Conservation (phyloP, 2,113 vertebrate species). For the Pantherophis guttatus region DNA sequence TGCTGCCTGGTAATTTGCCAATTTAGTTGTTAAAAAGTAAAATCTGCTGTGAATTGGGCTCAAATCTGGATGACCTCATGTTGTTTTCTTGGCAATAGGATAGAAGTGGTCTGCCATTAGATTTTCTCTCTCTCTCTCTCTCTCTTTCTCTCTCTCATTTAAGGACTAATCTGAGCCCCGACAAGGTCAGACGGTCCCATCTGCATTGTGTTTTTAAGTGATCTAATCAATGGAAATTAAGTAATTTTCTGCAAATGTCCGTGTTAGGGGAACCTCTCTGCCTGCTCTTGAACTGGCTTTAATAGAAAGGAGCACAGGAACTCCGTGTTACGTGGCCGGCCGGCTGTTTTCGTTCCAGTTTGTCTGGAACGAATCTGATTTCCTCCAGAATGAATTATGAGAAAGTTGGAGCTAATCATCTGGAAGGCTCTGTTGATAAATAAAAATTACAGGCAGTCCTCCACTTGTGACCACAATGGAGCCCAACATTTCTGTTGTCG, state of each 20-base stretch:
- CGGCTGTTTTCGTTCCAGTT: background rate
- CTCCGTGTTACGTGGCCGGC: background rate
- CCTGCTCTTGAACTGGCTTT: background rate
- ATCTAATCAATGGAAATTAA: background rate
- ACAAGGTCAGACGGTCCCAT: background rate
- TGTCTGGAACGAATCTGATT: background rate
- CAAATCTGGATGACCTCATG: background rate
- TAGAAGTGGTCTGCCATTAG: background rate
- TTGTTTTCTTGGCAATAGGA: background rate
- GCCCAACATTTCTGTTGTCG: too few species aligned
- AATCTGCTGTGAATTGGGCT: background rate
- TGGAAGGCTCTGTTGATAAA: background rate
- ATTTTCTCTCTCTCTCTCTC: rapidly evolving
- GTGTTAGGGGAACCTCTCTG: background rate
- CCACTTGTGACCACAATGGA: too few species aligned
- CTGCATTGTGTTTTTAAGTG: background rate
- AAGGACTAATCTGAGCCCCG: background rate
- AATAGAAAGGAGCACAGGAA: background rate
- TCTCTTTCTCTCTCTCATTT: background rate
- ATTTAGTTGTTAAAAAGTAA: background rate
- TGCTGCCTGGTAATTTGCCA: background rate
- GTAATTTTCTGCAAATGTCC: background rate
- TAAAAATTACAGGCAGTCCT: background rate
- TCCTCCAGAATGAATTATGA: background rate
- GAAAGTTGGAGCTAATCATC: background rate